A percentile compares a stretch with the other conserved stretches of the same genome.
phyloP scores from a whole-genome alignment of 2,113 vertebrate species.

The Peromyscus polionotus region DNA sequence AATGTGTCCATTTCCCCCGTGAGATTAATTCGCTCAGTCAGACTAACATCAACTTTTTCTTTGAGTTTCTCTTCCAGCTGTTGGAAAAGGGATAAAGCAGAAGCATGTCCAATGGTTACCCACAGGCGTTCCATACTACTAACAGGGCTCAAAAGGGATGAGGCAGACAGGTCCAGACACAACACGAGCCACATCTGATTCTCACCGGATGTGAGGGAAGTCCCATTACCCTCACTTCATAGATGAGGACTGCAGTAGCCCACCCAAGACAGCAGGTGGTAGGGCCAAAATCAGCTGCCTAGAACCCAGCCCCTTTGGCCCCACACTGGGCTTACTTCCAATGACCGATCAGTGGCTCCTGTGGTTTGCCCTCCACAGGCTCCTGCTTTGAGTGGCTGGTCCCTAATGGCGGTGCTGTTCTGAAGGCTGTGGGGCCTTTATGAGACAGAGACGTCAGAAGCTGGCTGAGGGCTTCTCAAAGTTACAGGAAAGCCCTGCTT shows the following conservation, averaged over 20 bases:
- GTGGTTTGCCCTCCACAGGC: not conserved
- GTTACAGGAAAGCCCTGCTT: not conserved
- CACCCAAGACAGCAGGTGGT: not conserved
- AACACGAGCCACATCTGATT: not conserved
- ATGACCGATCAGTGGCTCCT: not conserved
- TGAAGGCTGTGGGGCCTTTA: not conserved
- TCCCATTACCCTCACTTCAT: not conserved
- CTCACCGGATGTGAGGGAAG: not conserved
- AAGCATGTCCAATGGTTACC: not conserved
- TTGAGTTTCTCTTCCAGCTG: slow-evolving; percentile 99
- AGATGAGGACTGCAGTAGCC: not conserved
- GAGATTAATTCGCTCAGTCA: slow-evolving; percentile 96
- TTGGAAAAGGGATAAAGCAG: slow-evolving; percentile 75
- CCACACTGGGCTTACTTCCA: not conserved
- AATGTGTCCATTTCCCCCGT: slow-evolving; percentile 99
- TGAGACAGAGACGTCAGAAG: not conserved
- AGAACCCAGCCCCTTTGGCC: not conserved
- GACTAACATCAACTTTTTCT: slow-evolving; percentile 96
- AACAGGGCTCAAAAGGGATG: not conserved
- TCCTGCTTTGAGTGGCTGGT: not conserved
- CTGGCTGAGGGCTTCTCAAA: not conserved
- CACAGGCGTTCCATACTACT: not conserved
- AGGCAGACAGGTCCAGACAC: not conserved
- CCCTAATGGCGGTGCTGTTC: not conserved
- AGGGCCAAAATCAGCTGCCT: not conserved